Evolutionary conservation across 2,888 invertebrate genomes (phyloP), one percentile per base, ranked within the genome.

Genomic region (Capitulum mitella): DNA sequence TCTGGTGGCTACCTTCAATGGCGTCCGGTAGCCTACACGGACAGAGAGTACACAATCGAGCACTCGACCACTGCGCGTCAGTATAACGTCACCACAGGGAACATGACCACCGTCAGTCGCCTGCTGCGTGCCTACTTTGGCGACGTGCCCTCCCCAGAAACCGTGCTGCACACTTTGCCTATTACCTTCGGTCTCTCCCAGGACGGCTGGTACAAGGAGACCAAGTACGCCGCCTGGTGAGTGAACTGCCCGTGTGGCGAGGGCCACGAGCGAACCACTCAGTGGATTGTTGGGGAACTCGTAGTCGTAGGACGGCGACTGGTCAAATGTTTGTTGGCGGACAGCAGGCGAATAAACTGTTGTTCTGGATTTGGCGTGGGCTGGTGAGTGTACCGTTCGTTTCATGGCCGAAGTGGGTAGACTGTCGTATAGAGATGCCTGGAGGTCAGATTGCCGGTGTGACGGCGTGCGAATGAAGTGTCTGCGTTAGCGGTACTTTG

Each of bases 1-100:
- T n/a, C n/a, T n/a, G n/a, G n/a, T 19, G 76, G 76, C 46, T 76
- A 6, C 76, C 16, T 76, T 46, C 76, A 76, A 32, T 76, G 76
- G 76, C 43, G 46, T 2, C 76, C 76, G 46, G 76, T 76, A 16
- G 46, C 46, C 14, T 76, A 76, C 76, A 76, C 76, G 3, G 29
- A 26, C 46, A 3, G 29, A 29, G 76, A 76, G 40, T 46, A 14
- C 70, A 70, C 26, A 26, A 70, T 70, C 70, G 70, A 70, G 26
- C 70, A 70, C 70, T 70, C 70, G 22, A 70, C 70, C 70, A 40
- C 70, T 26, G 70, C 40, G 70, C 70, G 70, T 26, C 40, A 70
- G 22, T 70, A 70, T 40, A 26, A 22, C 70, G 6, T 70, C 22
- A 22, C 10, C 10, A 0, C 37, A 26, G 26, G 3, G 26, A 40